These are phyloP conservation scores for Boleophthalmus pectinirostris DNA, from an alignment of 2,113 vertebrate species.

Conservation along the genomic window DNA sequence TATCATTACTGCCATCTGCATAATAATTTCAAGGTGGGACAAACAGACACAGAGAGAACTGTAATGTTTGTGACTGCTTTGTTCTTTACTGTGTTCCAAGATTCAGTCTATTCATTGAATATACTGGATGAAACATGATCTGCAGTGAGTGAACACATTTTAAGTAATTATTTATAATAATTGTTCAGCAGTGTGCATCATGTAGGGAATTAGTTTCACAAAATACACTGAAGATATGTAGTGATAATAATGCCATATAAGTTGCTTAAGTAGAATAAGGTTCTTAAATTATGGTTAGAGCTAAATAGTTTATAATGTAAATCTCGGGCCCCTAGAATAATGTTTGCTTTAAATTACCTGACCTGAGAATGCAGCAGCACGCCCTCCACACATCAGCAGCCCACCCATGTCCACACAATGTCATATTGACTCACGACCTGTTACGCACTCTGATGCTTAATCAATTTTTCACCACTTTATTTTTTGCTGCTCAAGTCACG, in stretches of 20 bases:
- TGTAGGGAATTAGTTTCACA: not conserved
- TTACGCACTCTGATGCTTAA: not conserved
- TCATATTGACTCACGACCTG: slow-evolving; percentile 1
- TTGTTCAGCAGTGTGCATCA: not conserved
- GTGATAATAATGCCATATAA: not conserved
- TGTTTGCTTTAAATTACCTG: not conserved
- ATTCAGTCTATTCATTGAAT: too few species aligned
- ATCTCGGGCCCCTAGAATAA: not conserved
- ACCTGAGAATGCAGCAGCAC: not conserved
- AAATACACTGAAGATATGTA: not conserved
- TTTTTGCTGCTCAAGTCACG: slow-evolving; percentile 10
- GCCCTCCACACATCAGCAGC: not conserved
- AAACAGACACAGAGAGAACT: too few species aligned
- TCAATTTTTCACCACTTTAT: slow-evolving; percentile 12
- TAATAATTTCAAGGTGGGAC: too few species aligned
- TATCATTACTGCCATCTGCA: too few species aligned
- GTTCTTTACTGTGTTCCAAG: too few species aligned
- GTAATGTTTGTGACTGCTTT: too few species aligned
- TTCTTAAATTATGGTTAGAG: not conserved
- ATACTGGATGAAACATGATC: too few species aligned
- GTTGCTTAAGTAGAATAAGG: not conserved
- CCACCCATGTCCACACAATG: slow-evolving; percentile 5
- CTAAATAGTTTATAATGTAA: not conserved
- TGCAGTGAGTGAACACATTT: not conserved
- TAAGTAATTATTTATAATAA: not conserved